Conservation (phyloP, 2,797 vertebrate genomes). For the Anguilla obscura region DNA sequence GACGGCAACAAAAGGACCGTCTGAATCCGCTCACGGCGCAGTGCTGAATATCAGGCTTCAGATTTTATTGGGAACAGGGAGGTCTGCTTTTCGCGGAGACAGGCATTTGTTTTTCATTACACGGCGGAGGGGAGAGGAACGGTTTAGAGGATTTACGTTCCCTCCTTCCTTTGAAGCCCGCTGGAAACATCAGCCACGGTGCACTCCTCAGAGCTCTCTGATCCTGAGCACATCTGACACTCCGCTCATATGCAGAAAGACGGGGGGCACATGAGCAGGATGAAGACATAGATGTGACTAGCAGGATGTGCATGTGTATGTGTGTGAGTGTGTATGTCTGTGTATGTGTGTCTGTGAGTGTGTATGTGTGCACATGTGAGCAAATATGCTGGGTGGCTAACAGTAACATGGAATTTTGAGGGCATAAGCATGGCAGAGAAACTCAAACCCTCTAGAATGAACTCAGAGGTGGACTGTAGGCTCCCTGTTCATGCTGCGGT, state of each 20-base stretch:
- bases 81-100: not conserved
- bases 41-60: not conserved
- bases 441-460: not conserved
- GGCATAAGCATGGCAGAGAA: not conserved
- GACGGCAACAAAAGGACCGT: not conserved
- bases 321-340: not conserved
- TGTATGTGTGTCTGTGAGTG: not conserved
- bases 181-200: not conserved
- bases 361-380: not conserved
- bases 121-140: not conserved
- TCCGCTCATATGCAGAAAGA: not conserved
- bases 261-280: too few relatives aligned
- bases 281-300: not conserved
- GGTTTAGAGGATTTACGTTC: not conserved
- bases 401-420: not conserved
- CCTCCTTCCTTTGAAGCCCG: not conserved
- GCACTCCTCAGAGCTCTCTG: not conserved
- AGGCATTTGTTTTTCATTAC: conserved; percentile 8
- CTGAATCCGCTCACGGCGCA: conserved; percentile 1
- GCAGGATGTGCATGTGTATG: not conserved
- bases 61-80: conserved; percentile 12
- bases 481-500: too few relatives aligned
- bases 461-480: not conserved
- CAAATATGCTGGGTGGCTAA: not conserved
- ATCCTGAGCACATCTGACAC: conserved; percentile 19